These are phyloP conservation scores for Lepidurus arcticus DNA, from an alignment of 1,140 invertebrate genomes.

Conservation along the genomic window DNA sequence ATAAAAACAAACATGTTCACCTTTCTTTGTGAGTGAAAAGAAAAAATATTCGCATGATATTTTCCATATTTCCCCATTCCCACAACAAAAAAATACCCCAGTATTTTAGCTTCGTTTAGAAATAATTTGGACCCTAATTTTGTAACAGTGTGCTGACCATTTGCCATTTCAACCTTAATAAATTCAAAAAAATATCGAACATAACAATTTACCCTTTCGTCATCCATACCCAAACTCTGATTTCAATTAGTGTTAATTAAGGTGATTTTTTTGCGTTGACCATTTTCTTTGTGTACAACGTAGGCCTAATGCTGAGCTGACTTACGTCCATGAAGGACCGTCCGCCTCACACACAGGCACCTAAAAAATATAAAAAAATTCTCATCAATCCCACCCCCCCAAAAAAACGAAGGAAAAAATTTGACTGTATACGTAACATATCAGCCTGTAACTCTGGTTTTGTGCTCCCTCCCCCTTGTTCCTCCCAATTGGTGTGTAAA, in stretches of 20 bases:
- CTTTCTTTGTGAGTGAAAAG: no score
- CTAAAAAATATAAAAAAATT: background rate
- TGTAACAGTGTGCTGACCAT: background rate
- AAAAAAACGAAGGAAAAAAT: background rate
- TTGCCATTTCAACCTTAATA: background rate
- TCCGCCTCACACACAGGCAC: constrained; percentile 7
- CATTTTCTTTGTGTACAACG: background rate
- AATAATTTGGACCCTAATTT: background rate
- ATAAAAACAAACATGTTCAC: no score
- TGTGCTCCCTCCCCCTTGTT: no score
- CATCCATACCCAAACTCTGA: background rate
- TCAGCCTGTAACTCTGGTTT: no score
- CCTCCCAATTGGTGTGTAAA: no score
- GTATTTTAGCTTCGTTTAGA: no score
- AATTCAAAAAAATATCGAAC: background rate
- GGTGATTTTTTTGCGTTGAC: background rate
- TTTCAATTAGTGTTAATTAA: background rate
- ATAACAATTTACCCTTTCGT: background rate
- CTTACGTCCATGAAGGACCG: constrained; percentile 9
- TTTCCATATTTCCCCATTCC: no score
- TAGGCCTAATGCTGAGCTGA: constrained; percentile 16
- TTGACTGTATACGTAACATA: background rate
- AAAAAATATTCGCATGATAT: no score
- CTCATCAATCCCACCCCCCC: no score
- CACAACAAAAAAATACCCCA: no score